Base-by-base conservation (phyloP, 2,888 invertebrate species). In the Parascotia fuliginaria region DNA sequence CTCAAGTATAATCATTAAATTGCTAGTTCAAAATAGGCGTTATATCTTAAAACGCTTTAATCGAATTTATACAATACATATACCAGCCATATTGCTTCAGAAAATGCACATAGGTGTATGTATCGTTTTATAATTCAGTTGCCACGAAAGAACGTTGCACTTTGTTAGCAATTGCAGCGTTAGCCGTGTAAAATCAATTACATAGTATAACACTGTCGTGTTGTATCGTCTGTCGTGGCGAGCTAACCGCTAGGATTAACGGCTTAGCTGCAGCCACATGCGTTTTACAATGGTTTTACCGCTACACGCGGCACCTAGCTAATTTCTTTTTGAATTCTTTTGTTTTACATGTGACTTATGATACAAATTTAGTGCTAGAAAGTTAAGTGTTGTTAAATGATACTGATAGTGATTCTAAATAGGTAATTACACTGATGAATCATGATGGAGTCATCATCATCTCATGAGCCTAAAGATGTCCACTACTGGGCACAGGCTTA, bases 131-230 rank as follows among this genome's bases (percentile, higher is more conserved):
- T 42, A 34, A 55, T 36, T 39, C 47, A 50, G 42, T 45, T 57
- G 52, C 60, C 53, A 46, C 37, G 38, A 27, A 9, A 43, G 36
- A 29, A 31, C 32, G 14, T 44, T 37, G 27, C 44, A 41, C 46
- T 52, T 40, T 39, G 55, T 52, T 55, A 53, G 39, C 52, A 55
- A 55, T 62, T 54, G 45, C 47, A 60, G 49, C 42, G 33, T 51
- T 56, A 51, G 55, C 53, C 52, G 62, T 63, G 60, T 65, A 62
- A 65, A 69, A 72, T 72, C 65, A 69, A 70, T 70, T 69, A 73
- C 55, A 37, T 55, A 44, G 55, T 60, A 63, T 53, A n/a, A 43
- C 51, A 52, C 48, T 60, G 55, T 57, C 41, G 59, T 56, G 65
- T 61, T 48, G 51, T 49, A 48, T 55, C 60, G 56, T n/a, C n/a